phyloP scores from a whole-genome alignment of 37 sponge, comb jelly and placozoan genomes.

The Cladorhizidae sp. region DNA sequence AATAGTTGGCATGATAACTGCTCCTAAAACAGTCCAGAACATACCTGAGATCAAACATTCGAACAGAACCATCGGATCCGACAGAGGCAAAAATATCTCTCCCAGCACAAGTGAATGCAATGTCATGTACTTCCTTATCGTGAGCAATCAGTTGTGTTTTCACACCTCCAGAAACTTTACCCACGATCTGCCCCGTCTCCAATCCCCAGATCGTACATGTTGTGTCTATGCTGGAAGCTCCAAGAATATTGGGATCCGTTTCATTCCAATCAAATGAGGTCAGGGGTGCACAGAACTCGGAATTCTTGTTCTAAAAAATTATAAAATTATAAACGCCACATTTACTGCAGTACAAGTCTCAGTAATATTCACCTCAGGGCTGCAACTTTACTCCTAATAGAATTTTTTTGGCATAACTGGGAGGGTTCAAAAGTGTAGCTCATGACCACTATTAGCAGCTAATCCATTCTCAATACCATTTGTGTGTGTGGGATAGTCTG shows the following conservation, averaged over 20 bases:
- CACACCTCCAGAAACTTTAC: constrained; percentile 82
- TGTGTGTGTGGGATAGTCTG: too few relatives aligned
- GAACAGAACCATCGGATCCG: constrained; percentile 96
- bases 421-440: too few relatives aligned
- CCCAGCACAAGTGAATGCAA: constrained; percentile 89
- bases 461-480: too few relatives aligned
- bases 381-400: too few relatives aligned
- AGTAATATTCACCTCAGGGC: too few relatives aligned
- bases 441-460: too few relatives aligned
- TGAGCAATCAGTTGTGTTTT: constrained; percentile 93
- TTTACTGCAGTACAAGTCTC: not conserved
- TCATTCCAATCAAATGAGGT: constrained; percentile 99
- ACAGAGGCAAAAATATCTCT: constrained; percentile 93
- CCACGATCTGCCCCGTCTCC: constrained; percentile 88
- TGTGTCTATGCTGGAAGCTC: constrained; percentile 95
- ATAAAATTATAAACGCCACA: not conserved
- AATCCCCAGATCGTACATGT: constrained; percentile 98
- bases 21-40: not conserved
- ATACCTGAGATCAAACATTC: constrained; percentile 95
- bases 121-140: constrained; percentile 74
- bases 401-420: too few relatives aligned
- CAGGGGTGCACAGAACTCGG: constrained; percentile 97
- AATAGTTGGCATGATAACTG: not conserved
- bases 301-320: constrained; percentile 77
- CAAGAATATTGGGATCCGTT: constrained; percentile 88